Evolutionary conservation across 2,888 invertebrate genomes (phyloP).

Genomic region (Scaptodrosophila latifasciaeformis): DNA sequence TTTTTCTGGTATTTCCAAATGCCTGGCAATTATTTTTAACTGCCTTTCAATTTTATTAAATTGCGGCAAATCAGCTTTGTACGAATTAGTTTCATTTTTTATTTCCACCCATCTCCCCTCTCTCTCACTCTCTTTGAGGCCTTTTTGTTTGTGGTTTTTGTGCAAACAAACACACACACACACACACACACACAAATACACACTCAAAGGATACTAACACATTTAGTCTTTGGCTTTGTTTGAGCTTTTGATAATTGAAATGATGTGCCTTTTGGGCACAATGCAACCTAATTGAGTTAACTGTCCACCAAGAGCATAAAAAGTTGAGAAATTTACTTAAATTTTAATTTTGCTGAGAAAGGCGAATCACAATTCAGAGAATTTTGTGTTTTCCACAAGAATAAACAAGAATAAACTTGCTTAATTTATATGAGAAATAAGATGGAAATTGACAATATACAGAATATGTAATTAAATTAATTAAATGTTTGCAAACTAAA

Average conservation of each 20-base stretch:
- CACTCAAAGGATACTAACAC: background rate
- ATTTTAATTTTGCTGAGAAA: no score
- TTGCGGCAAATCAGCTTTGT: slow-evolving; percentile 54
- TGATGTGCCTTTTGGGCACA: no score
- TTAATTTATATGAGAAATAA: no score
- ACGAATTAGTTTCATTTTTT: slow-evolving; percentile 1
- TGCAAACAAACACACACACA: no score
- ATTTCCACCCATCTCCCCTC: no score
- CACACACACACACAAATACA: background rate
- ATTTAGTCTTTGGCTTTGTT: slow-evolving; percentile 1
- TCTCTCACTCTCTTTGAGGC: background rate
- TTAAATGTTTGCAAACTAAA: no score
- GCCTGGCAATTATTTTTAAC: slow-evolving; percentile 48
- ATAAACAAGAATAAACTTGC: no score
- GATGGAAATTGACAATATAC: no score
- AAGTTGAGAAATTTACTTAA: no score
- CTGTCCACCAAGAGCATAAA: no score
- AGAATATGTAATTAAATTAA: no score
- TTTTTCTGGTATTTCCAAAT: no score
- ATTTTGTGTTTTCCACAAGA: slow-evolving; percentile 4
- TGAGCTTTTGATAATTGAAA: background rate
- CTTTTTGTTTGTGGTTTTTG: background rate
- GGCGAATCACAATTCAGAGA: background rate
- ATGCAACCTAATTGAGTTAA: slow-evolving; percentile 1
- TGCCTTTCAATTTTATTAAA: slow-evolving; percentile 39